phyloP scores from a whole-genome alignment of 2,888 invertebrate species.

The Lymantria monacha region DNA sequence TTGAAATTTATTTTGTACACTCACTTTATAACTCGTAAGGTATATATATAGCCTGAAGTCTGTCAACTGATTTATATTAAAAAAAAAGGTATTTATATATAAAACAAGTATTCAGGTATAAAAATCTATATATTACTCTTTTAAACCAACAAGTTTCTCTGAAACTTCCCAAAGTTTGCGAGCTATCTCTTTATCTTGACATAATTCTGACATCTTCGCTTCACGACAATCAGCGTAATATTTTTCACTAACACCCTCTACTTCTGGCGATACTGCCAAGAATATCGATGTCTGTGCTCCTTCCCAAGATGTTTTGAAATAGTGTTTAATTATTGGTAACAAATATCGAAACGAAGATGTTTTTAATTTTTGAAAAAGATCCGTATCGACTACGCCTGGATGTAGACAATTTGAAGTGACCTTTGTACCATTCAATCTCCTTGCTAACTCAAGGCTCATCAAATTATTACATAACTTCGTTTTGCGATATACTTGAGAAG shows the following conservation, averaged over 20 bases:
- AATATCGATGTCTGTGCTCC: slow-evolving; percentile 80
- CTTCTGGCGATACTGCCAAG: slow-evolving; percentile 74
- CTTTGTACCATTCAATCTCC: slow-evolving; percentile 84
- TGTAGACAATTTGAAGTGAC: slow-evolving; percentile 91
- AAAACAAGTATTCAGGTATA: no score
- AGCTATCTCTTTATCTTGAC: slow-evolving; percentile 72
- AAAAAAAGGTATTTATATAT: no score
- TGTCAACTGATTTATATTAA: no score
- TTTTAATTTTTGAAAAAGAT: slow-evolving; percentile 74
- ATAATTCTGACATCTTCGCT: slow-evolving; percentile 56
- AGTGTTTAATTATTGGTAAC: slow-evolving; percentile 51
- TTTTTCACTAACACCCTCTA: slow-evolving; percentile 81
- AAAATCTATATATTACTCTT: slow-evolving; percentile 16
- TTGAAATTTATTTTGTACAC: no score
- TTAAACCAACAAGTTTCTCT: slow-evolving; percentile 44
- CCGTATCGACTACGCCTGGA: slow-evolving; percentile 87
- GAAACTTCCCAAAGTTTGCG: slow-evolving; percentile 84
- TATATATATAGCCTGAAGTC: no score
- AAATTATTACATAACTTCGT: slow-evolving; percentile 90
- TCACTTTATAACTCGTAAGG: no score
- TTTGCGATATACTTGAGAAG: slow-evolving; percentile 56
- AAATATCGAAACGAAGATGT: slow-evolving; percentile 40
- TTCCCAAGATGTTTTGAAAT: slow-evolving; percentile 52
- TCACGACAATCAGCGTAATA: slow-evolving; percentile 83
- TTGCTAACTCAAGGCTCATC: slow-evolving; percentile 87